Base-by-base conservation (phyloP, 2,888 invertebrate species). In the Listrodromus nycthemerus region DNA sequence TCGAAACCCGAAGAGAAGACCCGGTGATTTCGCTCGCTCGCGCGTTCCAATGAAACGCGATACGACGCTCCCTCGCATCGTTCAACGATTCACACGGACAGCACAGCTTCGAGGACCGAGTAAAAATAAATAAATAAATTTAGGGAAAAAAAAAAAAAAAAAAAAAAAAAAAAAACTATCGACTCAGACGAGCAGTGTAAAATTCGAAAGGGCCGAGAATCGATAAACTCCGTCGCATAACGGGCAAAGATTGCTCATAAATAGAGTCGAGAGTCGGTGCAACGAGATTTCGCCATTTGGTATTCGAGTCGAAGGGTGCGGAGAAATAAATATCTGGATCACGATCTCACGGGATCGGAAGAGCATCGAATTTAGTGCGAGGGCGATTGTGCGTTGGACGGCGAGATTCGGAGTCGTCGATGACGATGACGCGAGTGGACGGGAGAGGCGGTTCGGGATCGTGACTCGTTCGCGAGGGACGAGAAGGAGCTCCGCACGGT, bases 231-330 rank as follows among this genome's bases (percentile, higher is more conserved):
- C 16, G 41, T 4, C 41, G 41, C 41, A 41, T 41, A 41, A 41
- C 16, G 41, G 41, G 16, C 41, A 16, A 13, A 13, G 41, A 13
- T 41, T 41, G 41, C 41, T 41, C 16, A 41, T 41, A 41, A 41
- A 41, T 41, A 41, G 41, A 41, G 13, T 16, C 41, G 41, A 41
- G 13, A 41, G 16, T 41, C 41, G 41, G 16, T 41, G 41, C 16
- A 41, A 4, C 13, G 41, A 2, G 41, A 41, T 41, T 41, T 16
- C 16, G 41, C 41, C 41, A 41, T 80, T 91, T 89, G 88, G 87
- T 91, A 91, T 91, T 91, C 90, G 75, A 87, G 71, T 84, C 86
- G 85, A 76, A 82, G 85, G n/a, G 58, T 13, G 58, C 58, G 6
- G 4, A 89, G 90, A 89, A 88, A 88, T 87, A 85, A 87, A 88